A percentile compares a stretch with the other conserved stretches of the same genome.
Conservation (phyloP, 2,797 vertebrate genomes). For the Lophotriccus pileatus region DNA sequence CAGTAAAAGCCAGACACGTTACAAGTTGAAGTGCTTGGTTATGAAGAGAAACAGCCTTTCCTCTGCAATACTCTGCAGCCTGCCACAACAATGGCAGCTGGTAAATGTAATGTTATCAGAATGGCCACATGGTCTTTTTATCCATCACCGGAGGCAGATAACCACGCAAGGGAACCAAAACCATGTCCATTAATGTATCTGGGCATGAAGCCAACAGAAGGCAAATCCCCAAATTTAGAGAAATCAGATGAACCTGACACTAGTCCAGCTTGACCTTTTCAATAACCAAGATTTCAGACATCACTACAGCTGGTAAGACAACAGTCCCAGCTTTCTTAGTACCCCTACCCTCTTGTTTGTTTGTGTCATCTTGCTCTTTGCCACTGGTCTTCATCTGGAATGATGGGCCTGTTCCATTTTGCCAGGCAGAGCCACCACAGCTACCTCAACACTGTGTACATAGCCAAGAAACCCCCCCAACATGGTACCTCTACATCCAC, state of each 20-base stretch:
- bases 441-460: neutral
- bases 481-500: neutral
- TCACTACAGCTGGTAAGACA: neutral
- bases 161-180: neutral
- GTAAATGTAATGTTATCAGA: constrained; percentile 39
- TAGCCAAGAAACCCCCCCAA: neutral
- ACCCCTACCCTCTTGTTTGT: neutral
- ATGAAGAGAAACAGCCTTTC: constrained; percentile 29
- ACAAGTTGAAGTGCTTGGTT: constrained; percentile 15
- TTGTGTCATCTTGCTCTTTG: neutral
- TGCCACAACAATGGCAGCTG: neutral
- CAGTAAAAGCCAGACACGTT: constrained; percentile 1
- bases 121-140: constrained; percentile 19
- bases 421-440: neutral
- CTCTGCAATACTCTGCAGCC: neutral
- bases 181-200: neutral
- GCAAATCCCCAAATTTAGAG: neutral
- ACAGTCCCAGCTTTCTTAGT: neutral
- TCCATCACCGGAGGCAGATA: constrained; percentile 38
- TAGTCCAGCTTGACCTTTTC: neutral
- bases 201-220: constrained; percentile 9
- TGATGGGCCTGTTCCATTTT: neutral
- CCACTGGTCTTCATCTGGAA: neutral
- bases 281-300: neutral
- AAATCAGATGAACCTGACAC: constrained; percentile 17